Base-by-base conservation (phyloP, 2,888 invertebrate genomes). In the Crocallis elinguaria region DNA sequence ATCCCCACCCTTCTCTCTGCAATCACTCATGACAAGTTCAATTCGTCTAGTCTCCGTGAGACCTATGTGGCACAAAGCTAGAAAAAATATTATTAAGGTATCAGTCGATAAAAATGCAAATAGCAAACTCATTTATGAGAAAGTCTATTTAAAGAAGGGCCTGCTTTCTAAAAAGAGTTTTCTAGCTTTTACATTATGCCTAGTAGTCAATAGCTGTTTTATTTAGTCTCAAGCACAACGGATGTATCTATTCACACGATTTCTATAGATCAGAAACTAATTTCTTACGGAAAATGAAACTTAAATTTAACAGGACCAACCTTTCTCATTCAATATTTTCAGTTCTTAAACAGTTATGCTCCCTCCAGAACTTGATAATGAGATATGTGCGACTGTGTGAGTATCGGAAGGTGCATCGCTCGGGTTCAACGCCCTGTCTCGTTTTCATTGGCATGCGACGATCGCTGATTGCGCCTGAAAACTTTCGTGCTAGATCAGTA, bases 11-110 rank as follows among this genome's bases (percentile, higher is more conserved):
- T 79, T 82, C 76, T 81, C 78, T 81, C 75, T 76, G 82, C 81
- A 83, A 86, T 86, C 83, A 84, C 81, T 86, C 82, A 84, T 85
- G 81, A 82, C 84, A 83, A 86, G 84, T 84, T 85, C 81, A 82
- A 73, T 79, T 75, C 66, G 80, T 81, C 81, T 86, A 82, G 80
- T 73, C 66, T 62, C 50, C 39, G 49, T 51, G 14, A 60, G 62
- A 57, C 68, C 65, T 69, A 76, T 72, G 65, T 73, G 62, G 71
- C 63, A 74, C 67, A 73, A 60, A 60, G 55, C 64, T 66, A 64
- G 53, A 57, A 66, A 68, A 70, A 67, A 60, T 30, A 25, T 48
- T 37, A 56, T 43, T 37, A 35, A 49, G 12, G 27, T 16, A n/a
- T 12, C 0, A 12, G 8, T 21, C 9, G 49, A 37, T 41, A 14